Evolutionary conservation across 2,113 vertebrate species (phyloP).

Genomic region (Colossoma macropomum): DNA sequence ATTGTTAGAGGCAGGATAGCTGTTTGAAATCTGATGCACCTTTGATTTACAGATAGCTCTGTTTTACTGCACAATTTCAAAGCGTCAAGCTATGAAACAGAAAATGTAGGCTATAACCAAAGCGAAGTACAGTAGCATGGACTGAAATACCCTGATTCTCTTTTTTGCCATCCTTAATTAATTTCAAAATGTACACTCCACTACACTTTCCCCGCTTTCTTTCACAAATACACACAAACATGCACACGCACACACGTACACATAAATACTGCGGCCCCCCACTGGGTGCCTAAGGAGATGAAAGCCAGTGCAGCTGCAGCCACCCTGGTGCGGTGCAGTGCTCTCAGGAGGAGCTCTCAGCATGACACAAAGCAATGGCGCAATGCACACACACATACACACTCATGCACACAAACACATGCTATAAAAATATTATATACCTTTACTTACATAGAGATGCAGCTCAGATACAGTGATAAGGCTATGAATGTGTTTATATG

Average conservation of each 20-base stretch:
- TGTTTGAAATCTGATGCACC: not conserved
- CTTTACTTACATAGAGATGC: slow-evolving; percentile 29
- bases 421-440: slow-evolving; percentile 11
- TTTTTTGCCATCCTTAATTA: slow-evolving; percentile 38
- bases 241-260: slow-evolving; percentile 1
- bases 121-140: slow-evolving; percentile 4
- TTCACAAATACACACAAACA: slow-evolving; percentile 50
- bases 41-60: not conserved
- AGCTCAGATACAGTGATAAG: slow-evolving; percentile 17
- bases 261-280: slow-evolving; percentile 53
- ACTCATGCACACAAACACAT: slow-evolving; percentile 53
- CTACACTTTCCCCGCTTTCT: slow-evolving; percentile 47
- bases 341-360: slow-evolving; percentile 62
- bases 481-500: not conserved
- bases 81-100: not conserved
- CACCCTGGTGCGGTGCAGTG: slow-evolving; percentile 64
- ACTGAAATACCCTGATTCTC: not conserved
- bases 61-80: slow-evolving; percentile 17
- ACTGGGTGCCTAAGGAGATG: slow-evolving; percentile 63
- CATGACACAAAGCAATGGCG: slow-evolving; percentile 56
- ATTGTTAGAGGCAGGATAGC: not conserved
- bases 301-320: slow-evolving; percentile 67
- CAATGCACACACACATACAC: slow-evolving; percentile 28
- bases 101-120: not conserved
- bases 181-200: slow-evolving; percentile 44